Conservation (phyloP, 23 tunicate genomes). For the Clavelina lepadiformis region DNA sequence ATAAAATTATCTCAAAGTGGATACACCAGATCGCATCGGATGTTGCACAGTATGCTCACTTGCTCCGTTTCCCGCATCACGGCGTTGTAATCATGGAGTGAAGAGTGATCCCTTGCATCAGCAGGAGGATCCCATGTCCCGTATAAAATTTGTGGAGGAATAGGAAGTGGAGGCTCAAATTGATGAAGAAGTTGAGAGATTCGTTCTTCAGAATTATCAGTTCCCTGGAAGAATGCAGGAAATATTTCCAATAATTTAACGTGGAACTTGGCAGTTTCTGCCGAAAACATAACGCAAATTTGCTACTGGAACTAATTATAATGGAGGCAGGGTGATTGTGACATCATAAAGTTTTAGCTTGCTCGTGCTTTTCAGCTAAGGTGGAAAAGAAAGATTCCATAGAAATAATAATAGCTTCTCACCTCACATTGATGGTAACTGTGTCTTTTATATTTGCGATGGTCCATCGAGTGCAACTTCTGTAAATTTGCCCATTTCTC, state of each 20-base stretch:
- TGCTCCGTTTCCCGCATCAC: conserved; percentile 37
- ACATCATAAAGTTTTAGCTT: no score
- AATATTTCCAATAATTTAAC: no score
- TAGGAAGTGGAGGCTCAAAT: conserved; percentile 62
- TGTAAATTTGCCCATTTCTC: conserved; percentile 12
- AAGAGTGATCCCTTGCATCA: conserved; percentile 14
- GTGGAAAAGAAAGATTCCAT: no score
- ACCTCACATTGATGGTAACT: conserved; percentile 3
- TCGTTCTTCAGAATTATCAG: conserved; percentile 17
- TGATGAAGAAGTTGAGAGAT: conserved; percentile 61
- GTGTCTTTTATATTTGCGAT: conserved; percentile 6
- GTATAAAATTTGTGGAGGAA: conserved; percentile 4
- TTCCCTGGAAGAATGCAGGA: conserved; percentile 9
- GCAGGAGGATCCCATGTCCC: conserved; percentile 35
- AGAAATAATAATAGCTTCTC: no score
- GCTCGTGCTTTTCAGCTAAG: no score
- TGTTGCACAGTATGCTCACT: conserved; percentile 19
- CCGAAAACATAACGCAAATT: no score
- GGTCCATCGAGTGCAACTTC: not conserved
- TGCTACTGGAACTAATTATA: no score
- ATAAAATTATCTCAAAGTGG: not conserved
- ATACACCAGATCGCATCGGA: not conserved
- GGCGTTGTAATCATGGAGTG: conserved; percentile 21
- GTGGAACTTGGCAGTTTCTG: no score
- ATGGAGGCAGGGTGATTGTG: no score